Base-by-base conservation (phyloP, 2,888 invertebrate genomes). In the Tipula unca region DNA sequence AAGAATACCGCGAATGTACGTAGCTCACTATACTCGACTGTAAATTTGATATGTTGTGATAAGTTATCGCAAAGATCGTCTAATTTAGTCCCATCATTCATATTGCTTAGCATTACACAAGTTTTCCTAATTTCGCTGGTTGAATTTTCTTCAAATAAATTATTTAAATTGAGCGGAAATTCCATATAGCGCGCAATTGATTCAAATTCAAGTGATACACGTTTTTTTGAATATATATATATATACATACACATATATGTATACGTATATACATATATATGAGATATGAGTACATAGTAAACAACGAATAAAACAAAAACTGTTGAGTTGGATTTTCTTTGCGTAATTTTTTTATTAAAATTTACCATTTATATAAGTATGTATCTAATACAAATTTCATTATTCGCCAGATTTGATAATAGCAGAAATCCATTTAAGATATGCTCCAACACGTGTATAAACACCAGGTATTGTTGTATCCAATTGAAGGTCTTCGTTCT, bases 401-500 rank as follows among this genome's bases (percentile, higher is more conserved):
- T 82, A 42, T 85, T n/a, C 48, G 3, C n/a, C 10, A 13, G 25
- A 14, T 25, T 85, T 85, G 32, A 85, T 35, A 42, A 86, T 48
- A 13, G 85, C 42, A 82, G 85, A 69, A 82, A 87, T 87, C 87
- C 87, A 87, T 36, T 87, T 86, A 17, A 87, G 85, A 82, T 87
- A 86, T 20, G 86, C 83, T 32, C 87, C 87, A 29, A 87, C 87
- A 85, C 87, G 87, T 5, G 87, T 86, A 82, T 87, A 87, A 82
- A 87, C 86, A 1, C 87, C 87, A 3, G 87, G 87, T 84, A 87
- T 87, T 29, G 86, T 87, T 42, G 86, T 82, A 10, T 86, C 86
- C 69, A 25, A 20, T 69, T 69, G 69, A 32, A 87, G 86, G 29
- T 86, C 86, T 29, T 86, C 86, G 3, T 86, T 84, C 86, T 86